Evolutionary conservation across 2,888 invertebrate species (phyloP).

Genomic region (Marronus borbonicus): DNA sequence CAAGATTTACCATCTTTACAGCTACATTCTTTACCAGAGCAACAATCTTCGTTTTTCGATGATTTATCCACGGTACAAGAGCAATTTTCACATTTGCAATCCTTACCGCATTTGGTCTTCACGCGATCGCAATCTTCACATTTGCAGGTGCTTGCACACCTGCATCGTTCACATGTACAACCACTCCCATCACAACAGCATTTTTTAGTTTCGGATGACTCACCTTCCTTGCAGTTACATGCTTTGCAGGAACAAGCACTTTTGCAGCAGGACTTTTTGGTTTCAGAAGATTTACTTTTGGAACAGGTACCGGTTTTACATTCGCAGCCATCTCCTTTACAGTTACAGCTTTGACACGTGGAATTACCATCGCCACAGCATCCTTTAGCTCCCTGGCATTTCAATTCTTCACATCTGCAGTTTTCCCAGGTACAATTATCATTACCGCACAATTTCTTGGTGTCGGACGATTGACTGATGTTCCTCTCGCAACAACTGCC

Average conservation of each 20-base stretch:
- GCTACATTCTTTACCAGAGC: too few relatives aligned
- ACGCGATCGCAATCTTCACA: conserved; percentile 42
- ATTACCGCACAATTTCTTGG: too few relatives aligned
- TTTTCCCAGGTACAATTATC: too few relatives aligned
- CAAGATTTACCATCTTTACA: too few relatives aligned
- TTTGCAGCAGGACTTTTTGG: conserved; percentile 40
- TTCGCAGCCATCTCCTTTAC: not conserved
- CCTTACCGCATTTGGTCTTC: not conserved
- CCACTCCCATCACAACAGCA: conserved; percentile 25
- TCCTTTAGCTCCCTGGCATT: not conserved
- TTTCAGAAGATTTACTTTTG: not conserved
- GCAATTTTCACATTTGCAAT: not conserved
- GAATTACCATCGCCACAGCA: too few relatives aligned
- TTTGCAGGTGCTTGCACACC: conserved; percentile 43
- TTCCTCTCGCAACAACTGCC: not conserved
- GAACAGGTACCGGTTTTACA: not conserved
- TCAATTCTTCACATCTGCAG: not conserved
- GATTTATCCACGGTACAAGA: too few relatives aligned
- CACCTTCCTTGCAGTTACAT: conserved; percentile 4
- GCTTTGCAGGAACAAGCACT: not conserved
- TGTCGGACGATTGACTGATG: too few relatives aligned
- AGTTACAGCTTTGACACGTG: too few relatives aligned
- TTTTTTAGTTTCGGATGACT: conserved; percentile 8
- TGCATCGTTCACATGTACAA: not conserved
- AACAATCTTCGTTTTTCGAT: too few relatives aligned